These are phyloP conservation scores for Morone saxatilis DNA, from an alignment of 2,113 vertebrate genomes.

Conservation along the genomic window DNA sequence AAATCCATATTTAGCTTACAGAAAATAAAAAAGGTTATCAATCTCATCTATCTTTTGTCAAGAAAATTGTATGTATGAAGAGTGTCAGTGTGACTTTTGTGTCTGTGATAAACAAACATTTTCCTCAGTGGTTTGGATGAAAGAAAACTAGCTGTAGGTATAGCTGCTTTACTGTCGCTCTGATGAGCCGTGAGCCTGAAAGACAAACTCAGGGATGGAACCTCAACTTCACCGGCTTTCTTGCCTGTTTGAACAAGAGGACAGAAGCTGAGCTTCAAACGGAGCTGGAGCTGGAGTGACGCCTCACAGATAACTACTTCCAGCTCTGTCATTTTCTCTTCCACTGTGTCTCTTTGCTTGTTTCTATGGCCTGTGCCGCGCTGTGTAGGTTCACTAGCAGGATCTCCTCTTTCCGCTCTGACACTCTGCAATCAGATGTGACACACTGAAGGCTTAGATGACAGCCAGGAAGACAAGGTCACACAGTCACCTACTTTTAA, in stretches of 20 bases:
- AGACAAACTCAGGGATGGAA: constrained; percentile 44
- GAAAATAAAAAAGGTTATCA: not conserved
- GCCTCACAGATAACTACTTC: constrained; percentile 67
- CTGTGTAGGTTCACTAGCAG: constrained; percentile 33
- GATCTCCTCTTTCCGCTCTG: constrained; percentile 59
- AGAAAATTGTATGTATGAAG: not conserved
- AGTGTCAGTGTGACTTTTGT: not conserved
- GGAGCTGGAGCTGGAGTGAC: constrained; percentile 45
- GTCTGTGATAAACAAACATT: not conserved
- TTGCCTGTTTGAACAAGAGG: constrained; percentile 63
- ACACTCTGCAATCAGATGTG: constrained; percentile 76
- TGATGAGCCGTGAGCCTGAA: constrained; percentile 18
- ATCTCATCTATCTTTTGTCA: not conserved
- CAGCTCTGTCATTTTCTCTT: constrained; percentile 64
- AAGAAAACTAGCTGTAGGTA: constrained; percentile 27
- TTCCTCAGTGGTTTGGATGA: constrained; percentile 13
- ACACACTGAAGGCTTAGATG: constrained; percentile 66
- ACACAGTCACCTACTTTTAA: constrained; percentile 72
- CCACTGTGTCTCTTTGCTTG: constrained; percentile 39
- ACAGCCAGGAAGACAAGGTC: constrained; percentile 76
- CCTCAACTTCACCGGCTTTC: constrained; percentile 39
- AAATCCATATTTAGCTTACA: not conserved
- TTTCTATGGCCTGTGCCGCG: constrained; percentile 24
- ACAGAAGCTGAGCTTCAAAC: constrained; percentile 65
- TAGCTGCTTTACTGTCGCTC: constrained; percentile 21